Percentiles rank a stretch among this genome's conserved stretches.
These are phyloP conservation scores for Morus bassanus DNA, from an alignment of 2,797 vertebrate species.

Conservation along the genomic window DNA sequence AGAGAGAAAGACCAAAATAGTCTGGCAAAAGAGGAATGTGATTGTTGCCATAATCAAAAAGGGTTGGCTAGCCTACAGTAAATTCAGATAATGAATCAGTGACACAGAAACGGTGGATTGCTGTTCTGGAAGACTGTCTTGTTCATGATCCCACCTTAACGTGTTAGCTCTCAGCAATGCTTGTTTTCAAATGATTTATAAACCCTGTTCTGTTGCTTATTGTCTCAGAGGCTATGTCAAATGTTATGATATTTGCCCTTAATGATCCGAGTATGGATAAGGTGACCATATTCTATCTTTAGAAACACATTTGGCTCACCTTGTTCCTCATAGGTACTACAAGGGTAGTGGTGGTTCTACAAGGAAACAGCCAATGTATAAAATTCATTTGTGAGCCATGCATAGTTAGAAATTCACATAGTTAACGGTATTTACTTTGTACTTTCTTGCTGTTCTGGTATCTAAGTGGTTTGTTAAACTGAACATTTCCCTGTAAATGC, in stretches of 20 bases:
- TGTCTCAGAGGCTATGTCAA: not conserved
- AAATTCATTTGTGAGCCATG: not conserved
- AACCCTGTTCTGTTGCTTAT: not conserved
- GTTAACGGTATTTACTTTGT: not conserved
- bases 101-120: not conserved
- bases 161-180: not conserved
- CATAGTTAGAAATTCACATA: not conserved
- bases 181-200: not conserved
- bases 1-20: not conserved
- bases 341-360: not conserved
- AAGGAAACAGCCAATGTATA: not conserved
- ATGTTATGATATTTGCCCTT: not conserved
- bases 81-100: not conserved
- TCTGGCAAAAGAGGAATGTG: not conserved
- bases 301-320: not conserved
- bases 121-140: not conserved
- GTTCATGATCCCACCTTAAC: not conserved
- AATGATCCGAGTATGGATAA: not conserved
- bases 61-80: not conserved
- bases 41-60: not conserved
- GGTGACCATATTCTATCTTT: not conserved
- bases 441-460: slow-evolving; percentile 1
- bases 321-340: not conserved
- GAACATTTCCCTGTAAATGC: not conserved
- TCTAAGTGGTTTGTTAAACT: not conserved